A percentile compares a stretch with the other conserved stretches of the same genome.
phyloP scores from a whole-genome alignment of 2,113 vertebrate genomes.

The Larimichthys crocea region DNA sequence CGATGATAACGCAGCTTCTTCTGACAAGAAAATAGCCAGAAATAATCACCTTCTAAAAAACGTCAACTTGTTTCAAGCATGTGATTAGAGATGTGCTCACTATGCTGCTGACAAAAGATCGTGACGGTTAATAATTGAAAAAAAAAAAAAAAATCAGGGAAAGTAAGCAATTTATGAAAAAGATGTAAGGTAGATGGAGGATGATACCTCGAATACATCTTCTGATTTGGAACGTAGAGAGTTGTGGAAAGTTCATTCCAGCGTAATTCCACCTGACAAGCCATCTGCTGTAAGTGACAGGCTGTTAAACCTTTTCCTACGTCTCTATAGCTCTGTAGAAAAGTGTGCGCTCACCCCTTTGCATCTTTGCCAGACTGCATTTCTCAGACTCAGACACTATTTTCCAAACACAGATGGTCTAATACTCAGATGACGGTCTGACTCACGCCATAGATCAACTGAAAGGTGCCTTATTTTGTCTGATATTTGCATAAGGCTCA shows the following conservation, averaged over 20 bases:
- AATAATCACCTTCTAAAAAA: slow-evolving; percentile 36
- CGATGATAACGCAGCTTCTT: background rate
- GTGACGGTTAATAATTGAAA: background rate
- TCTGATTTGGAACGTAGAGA: background rate
- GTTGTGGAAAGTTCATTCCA: slow-evolving; percentile 2
- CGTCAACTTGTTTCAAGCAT: slow-evolving; percentile 46
- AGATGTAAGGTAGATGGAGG: too few relatives aligned
- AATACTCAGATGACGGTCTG: slow-evolving; percentile 13
- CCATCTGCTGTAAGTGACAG: slow-evolving; percentile 17
- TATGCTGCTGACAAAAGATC: background rate
- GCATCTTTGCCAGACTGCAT: background rate
- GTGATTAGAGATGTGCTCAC: slow-evolving; percentile 26
- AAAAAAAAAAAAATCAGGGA: background rate
- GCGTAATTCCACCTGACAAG: slow-evolving; percentile 21
- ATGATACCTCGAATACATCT: background rate
- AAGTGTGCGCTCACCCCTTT: slow-evolving; percentile 7
- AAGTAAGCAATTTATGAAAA: background rate
- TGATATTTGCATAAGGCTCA: slow-evolving; percentile 33
- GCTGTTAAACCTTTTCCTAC: slow-evolving; percentile 16
- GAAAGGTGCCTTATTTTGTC: background rate
- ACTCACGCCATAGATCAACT: slow-evolving; percentile 22
- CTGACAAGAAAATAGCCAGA: slow-evolving; percentile 31
- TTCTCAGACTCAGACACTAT: background rate
- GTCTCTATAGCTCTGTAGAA: slow-evolving; percentile 7
- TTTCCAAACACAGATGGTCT: slow-evolving; percentile 21